These are phyloP conservation scores for Neofelis nebulosa DNA, from an alignment of 2,113 vertebrate species.

Conservation along the genomic window DNA sequence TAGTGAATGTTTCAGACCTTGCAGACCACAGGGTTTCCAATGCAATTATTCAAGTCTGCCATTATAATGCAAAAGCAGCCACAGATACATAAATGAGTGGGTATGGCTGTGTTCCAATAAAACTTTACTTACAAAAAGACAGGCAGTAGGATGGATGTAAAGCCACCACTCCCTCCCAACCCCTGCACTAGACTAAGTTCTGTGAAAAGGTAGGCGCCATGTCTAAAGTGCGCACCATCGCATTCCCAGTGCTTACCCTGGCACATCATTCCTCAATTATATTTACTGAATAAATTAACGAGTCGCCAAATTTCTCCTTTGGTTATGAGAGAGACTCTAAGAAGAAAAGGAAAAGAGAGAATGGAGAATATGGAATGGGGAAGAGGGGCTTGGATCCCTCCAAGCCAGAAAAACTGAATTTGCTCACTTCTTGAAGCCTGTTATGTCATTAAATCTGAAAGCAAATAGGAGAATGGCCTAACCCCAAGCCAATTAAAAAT, in stretches of 20 bases:
- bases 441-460: conserved; percentile 39
- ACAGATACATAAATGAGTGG: background rate
- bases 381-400: background rate
- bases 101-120: background rate
- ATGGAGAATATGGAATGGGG: background rate
- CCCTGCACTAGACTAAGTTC: background rate
- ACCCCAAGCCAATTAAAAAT: conserved; percentile 51
- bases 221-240: fast-evolving
- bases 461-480: conserved; percentile 30
- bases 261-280: background rate
- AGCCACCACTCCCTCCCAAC: background rate
- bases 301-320: background rate
- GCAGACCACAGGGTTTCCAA: background rate
- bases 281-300: background rate
- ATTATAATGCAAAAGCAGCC: background rate
- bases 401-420: background rate
- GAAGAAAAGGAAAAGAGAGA: conserved; percentile 16
- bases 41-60: background rate
- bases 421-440: conserved; percentile 20
- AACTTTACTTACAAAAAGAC: background rate
- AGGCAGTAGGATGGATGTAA: background rate
- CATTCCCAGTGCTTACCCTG: background rate
- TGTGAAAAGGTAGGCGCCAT: background rate
- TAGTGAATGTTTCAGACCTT: background rate
- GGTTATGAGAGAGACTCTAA: background rate